These are phyloP conservation scores for Drosophila seguyi DNA, from an alignment of 1,140 invertebrate genomes.

Conservation along the genomic window DNA sequence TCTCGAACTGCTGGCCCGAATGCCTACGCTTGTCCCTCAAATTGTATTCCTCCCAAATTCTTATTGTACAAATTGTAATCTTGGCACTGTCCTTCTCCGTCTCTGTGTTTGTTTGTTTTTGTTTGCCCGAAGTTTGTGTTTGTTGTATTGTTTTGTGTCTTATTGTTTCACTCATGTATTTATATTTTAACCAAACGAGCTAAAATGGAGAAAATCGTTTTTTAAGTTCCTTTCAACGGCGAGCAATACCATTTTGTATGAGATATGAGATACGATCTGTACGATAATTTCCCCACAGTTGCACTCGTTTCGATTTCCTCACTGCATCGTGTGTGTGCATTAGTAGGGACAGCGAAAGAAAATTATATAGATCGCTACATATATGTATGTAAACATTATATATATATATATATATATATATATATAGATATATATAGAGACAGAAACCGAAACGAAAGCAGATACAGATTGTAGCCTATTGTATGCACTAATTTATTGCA, in stretches of 20 bases:
- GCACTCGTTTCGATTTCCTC: constrained; percentile 66
- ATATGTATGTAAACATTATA: constrained; percentile 37
- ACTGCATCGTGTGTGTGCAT: constrained; percentile 64
- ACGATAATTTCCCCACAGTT: constrained; percentile 44
- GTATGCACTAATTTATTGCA: constrained; percentile 75
- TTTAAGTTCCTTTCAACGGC: constrained; percentile 73
- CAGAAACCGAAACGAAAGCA: constrained; percentile 27
- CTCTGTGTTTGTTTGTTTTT: constrained; percentile 38
- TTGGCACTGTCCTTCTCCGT: constrained; percentile 9
- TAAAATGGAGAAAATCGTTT: constrained; percentile 45
- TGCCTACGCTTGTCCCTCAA: constrained; percentile 36
- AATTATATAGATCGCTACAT: constrained; percentile 49
- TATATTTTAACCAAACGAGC: constrained; percentile 49
- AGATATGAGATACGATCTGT: constrained; percentile 60
- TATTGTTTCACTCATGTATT: constrained; percentile 35
- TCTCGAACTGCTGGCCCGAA: constrained; percentile 31
- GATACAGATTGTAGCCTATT: constrained; percentile 63
- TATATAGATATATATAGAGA: constrained; percentile 28
- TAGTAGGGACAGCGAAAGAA: constrained; percentile 58
- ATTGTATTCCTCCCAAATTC: constrained; percentile 39
- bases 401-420: too few species aligned
- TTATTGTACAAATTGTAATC: constrained; percentile 62
- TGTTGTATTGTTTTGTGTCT: constrained; percentile 41
- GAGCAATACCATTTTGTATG: constrained; percentile 48
- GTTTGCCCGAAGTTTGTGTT: constrained; percentile 15